These are phyloP conservation scores for Gymnocheta viridis DNA, from an alignment of 2,888 invertebrate species.

Conservation along the genomic window DNA sequence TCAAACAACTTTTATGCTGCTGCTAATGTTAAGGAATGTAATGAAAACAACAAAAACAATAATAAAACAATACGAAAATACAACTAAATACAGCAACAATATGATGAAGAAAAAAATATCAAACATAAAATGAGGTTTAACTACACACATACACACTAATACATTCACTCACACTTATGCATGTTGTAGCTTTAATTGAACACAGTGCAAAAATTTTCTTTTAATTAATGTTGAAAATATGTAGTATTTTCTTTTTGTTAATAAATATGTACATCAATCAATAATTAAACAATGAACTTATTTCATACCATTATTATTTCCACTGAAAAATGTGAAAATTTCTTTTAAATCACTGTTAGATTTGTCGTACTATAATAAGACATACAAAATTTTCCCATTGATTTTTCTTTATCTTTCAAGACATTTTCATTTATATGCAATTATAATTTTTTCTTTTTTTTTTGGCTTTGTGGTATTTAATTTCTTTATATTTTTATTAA, in stretches of 20 bases:
- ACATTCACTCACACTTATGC: not conserved
- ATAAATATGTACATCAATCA: too few relatives aligned
- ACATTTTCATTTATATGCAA: not conserved
- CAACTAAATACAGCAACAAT: conserved; percentile 33
- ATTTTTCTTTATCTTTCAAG: conserved; percentile 18
- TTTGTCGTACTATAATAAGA: conserved; percentile 27
- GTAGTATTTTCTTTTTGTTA: not conserved
- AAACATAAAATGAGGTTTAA: conserved; percentile 63
- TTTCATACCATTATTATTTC: conserved; percentile 31
- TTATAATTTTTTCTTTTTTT: conserved; percentile 1
- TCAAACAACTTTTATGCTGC: conserved; percentile 79
- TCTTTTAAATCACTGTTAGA: conserved; percentile 4
- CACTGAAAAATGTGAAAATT: conserved; percentile 34
- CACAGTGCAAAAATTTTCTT: conserved; percentile 41
- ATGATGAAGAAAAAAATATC: conserved; percentile 40
- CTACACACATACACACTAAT: conserved; percentile 11
- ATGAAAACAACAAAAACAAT: conserved; percentile 72
- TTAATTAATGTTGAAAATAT: conserved; percentile 40
- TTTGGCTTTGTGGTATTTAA: not conserved
- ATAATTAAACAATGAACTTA: conserved; percentile 7
- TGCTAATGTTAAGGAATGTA: conserved; percentile 78
- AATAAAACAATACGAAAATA: conserved; percentile 24
- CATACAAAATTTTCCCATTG: conserved; percentile 26
- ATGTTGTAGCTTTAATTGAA: conserved; percentile 7
- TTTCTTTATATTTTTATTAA: not conserved